A percentile compares a stretch with the other conserved stretches of the same genome.
phyloP scores from a whole-genome alignment of 2,888 invertebrate genomes.

The Saturnia japonica region DNA sequence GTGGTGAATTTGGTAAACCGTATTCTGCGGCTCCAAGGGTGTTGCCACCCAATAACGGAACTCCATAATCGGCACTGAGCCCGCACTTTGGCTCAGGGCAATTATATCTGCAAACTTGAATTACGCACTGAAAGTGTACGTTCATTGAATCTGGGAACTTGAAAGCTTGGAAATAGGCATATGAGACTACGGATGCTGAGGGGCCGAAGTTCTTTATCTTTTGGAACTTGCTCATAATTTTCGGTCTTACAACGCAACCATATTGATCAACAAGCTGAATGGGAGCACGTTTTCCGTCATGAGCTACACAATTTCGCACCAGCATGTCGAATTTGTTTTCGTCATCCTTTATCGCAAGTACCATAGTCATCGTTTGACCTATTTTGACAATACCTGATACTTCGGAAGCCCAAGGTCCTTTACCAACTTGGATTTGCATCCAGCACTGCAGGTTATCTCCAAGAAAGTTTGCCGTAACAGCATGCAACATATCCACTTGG shows the following conservation, averaged over 20 bases:
- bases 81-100: constrained; percentile 96
- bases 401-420: constrained; percentile 98
- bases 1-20: constrained; percentile 78
- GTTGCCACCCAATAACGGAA: constrained; percentile 84
- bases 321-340: constrained; percentile 98
- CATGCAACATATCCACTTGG: constrained; percentile 97
- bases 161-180: constrained; percentile 98
- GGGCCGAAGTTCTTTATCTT: constrained; percentile 98
- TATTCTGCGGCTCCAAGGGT: constrained; percentile 84
- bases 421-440: constrained; percentile 98
- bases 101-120: constrained; percentile 96
- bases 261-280: constrained; percentile 96
- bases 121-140: constrained; percentile 98
- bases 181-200: constrained; percentile 95
- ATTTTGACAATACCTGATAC: constrained; percentile 97
- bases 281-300: constrained; percentile 95
- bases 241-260: constrained; percentile 95
- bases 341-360: constrained; percentile 96
- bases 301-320: constrained; percentile 96
- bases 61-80: constrained; percentile 85
- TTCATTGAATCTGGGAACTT: constrained; percentile 99
- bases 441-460: constrained; percentile 97
- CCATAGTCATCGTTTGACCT: constrained; percentile 98
- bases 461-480: constrained; percentile 96
- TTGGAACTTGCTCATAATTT: constrained; percentile 97